Base-by-base conservation (phyloP, 2,888 invertebrate genomes). In the Trissolcus brochymenae region DNA sequence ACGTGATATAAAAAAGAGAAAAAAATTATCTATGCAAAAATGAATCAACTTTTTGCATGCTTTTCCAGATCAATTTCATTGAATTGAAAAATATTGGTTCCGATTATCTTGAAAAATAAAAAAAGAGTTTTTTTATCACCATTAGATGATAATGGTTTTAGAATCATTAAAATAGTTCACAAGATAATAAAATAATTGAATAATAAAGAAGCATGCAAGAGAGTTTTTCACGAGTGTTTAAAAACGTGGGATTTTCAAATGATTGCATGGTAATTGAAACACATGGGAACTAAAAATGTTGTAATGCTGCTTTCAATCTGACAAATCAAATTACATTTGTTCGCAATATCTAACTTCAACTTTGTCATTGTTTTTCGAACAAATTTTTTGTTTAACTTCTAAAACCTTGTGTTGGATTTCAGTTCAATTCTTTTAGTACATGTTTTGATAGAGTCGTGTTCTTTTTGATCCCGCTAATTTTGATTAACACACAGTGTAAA, bases 241-340 rank as follows among this genome's bases (percentile, higher is more conserved):
- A 43, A 16, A 43, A 64, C 13, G 16, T 54, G 54, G 64, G 64
- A 43, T 46, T 55, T 55, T 43, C 16, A 14, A 56, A 64, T 14
- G 19, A 17, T 25, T 55, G 65, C 55, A 65, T 65, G 65, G 21
- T 46, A 46, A 16, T 35, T 64, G 7, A 35, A 46, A 65, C 35
- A 64, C 25, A 49, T 65, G 65, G 55, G 55, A 65, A 65, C 55
- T 65, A 55, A 65, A 46, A 55, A 46, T 29, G n/a, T 43, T 46
- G 55, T 49, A 55, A 35, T 55, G 49, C 55, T 49, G 65, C 65
- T 65, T 65, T 55, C 21, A 65, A 65, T 54, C 29, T 29, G 7
- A 50, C 13, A 35, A 14, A 60, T 35, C 19, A 55, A 55, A 4
- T 46, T 46, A 35, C 35, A 40, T 49, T 49, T 49, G 14, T 49